These are phyloP conservation scores for Alloscopus bannaensis DNA, from an alignment of 2,888 invertebrate species.

Conservation along the genomic window DNA sequence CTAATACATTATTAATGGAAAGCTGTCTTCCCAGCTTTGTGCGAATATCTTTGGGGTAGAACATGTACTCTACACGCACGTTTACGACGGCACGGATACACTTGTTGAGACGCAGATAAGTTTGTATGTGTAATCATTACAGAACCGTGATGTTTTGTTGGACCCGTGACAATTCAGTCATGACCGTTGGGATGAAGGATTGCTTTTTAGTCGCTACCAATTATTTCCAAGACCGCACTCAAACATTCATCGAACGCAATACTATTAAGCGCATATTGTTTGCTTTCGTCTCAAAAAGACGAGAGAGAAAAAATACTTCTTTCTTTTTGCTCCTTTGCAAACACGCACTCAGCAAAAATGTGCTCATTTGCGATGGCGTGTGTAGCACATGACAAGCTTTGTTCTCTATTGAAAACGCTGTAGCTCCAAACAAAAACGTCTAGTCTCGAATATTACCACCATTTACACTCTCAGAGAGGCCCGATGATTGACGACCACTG, in stretches of 20 bases:
- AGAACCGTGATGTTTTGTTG: too few relatives aligned
- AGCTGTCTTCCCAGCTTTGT: conserved; percentile 53
- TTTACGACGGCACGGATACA: too few relatives aligned
- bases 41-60: too few relatives aligned
- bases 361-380: conserved; percentile 46
- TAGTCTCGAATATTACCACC: conserved; percentile 40
- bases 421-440: conserved; percentile 44
- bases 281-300: conserved; percentile 9
- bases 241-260: background rate
- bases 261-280: conserved; percentile 27
- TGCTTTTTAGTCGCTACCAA: conserved; percentile 24
- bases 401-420: conserved; percentile 34
- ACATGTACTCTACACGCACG: too few relatives aligned
- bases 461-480: conserved; percentile 46
- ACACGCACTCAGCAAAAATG: too few relatives aligned
- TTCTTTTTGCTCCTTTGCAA: conserved; percentile 13
- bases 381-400: conserved; percentile 48
- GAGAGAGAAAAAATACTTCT: conserved; percentile 14
- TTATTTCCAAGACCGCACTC: conserved; percentile 11
- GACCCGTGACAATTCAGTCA: conserved; percentile 63
- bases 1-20: conserved; percentile 5
- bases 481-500: conserved; percentile 53
- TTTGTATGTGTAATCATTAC: too few relatives aligned
- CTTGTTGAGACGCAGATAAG: too few relatives aligned
- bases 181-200: conserved; percentile 44